Conservation (phyloP, 2,888 invertebrate species). For the Odiellus spinosus region DNA sequence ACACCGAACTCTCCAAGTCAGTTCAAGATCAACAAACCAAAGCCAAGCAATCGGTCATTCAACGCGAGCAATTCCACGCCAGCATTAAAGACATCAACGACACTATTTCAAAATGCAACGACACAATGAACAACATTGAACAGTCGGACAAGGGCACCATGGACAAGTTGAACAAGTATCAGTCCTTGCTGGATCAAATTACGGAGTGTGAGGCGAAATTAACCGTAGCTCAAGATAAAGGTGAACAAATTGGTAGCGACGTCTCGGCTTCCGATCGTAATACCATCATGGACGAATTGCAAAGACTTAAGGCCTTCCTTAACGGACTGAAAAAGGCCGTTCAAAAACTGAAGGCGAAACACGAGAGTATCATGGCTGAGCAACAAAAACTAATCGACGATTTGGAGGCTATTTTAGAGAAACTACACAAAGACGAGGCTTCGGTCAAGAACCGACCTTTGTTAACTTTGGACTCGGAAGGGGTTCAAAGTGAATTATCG, state of each 20-base stretch:
- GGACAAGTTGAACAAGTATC: constrained; percentile 72
- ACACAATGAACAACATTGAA: constrained; percentile 67
- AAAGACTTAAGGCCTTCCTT: constrained; percentile 67
- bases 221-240: constrained; percentile 75
- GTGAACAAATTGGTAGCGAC: constrained; percentile 79
- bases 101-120: constrained; percentile 71
- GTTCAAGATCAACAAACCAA: constrained; percentile 53
- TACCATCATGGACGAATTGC: constrained; percentile 68
- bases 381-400: constrained; percentile 63
- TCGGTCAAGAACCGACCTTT: constrained; percentile 65
- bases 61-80: constrained; percentile 76
- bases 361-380: constrained; percentile 71
- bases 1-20: constrained; percentile 66
- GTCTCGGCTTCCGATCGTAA: constrained; percentile 74
- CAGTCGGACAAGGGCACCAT: constrained; percentile 62
- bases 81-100: constrained; percentile 71
- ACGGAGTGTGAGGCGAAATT: constrained; percentile 78
- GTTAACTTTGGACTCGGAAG: constrained; percentile 36
- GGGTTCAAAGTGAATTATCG: constrained; percentile 61
- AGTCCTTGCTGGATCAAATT: constrained; percentile 66
- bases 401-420: constrained; percentile 63
- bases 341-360: constrained; percentile 69
- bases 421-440: constrained; percentile 66
- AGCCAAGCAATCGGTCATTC: constrained; percentile 53
- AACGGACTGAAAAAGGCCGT: constrained; percentile 60